Conservation (phyloP, 1,140 invertebrate species). For the Ceratitis capitata region DNA sequence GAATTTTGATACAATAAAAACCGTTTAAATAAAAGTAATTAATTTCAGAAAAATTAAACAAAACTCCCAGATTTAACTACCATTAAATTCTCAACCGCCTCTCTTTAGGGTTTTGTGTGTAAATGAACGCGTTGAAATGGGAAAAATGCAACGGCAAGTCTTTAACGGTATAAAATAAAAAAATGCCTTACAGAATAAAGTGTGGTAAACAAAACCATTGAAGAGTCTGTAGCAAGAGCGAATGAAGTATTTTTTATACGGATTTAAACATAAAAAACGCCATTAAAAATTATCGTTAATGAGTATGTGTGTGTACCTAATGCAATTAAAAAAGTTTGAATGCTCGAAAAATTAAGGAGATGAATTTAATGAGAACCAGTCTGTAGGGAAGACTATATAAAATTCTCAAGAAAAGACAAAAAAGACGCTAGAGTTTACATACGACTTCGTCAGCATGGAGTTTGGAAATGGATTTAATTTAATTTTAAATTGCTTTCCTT, state of each 20-base stretch:
- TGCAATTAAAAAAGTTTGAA: not conserved
- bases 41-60: not conserved
- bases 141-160: not conserved
- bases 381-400: not conserved
- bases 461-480: too few relatives aligned
- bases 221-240: not conserved
- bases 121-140: not conserved
- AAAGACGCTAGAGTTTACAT: too few relatives aligned
- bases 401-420: too few relatives aligned
- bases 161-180: not conserved
- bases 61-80: not conserved
- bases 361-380: not conserved
- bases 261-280: not conserved
- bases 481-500: too few relatives aligned
- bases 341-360: not conserved
- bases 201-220: not conserved
- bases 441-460: too few relatives aligned
- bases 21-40: not conserved
- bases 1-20: not conserved
- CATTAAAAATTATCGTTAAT: not conserved
- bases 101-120: too few relatives aligned
- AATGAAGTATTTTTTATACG: not conserved
- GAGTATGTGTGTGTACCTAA: not conserved
- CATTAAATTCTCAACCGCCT: not conserved
- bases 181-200: not conserved